Percentiles rank a stretch among this genome's conserved stretches.
Conservation (phyloP, 2,113 vertebrate genomes). For the Lanius collurio region DNA sequence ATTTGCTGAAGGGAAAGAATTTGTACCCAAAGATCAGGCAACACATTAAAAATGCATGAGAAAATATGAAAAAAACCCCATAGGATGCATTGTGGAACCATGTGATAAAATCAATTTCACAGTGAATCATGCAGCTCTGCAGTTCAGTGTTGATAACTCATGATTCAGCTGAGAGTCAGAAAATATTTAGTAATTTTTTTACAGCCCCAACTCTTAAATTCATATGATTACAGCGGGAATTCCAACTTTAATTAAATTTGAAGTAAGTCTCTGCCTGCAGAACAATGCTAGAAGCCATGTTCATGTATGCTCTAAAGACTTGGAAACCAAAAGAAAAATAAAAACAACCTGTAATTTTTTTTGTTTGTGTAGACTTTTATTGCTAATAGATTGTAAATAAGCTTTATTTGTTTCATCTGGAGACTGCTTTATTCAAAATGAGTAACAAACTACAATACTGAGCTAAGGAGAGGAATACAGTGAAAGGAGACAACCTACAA, state of each 20-base stretch:
- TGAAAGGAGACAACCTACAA: not conserved
- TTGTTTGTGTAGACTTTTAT: slow-evolving; percentile 29
- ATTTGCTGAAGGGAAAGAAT: slow-evolving; percentile 34
- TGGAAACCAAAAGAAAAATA: slow-evolving; percentile 46
- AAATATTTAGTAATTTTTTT: slow-evolving; percentile 12
- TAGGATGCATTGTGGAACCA: slow-evolving; percentile 1
- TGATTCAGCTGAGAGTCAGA: slow-evolving; percentile 17
- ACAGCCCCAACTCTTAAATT: slow-evolving; percentile 26
- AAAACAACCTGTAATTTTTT: slow-evolving; percentile 22
- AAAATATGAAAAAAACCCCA: not conserved
- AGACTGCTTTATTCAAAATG: slow-evolving; percentile 36
- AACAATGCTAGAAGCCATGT: not conserved
- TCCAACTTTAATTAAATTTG: slow-evolving; percentile 48
- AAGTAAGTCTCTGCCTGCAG: not conserved
- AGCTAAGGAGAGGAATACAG: not conserved
- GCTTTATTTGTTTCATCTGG: slow-evolving; percentile 12
- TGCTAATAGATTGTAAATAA: slow-evolving; percentile 48
- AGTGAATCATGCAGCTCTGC: slow-evolving; percentile 26
- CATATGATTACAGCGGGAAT: slow-evolving; percentile 22
- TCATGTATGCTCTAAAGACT: slow-evolving; percentile 23
- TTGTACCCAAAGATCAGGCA: not conserved
- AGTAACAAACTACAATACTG: not conserved
- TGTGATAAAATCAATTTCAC: slow-evolving; percentile 48
- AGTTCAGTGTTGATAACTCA: slow-evolving; percentile 9
- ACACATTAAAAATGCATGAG: slow-evolving; percentile 7